Base-by-base conservation (phyloP, 2,113 vertebrate species). In the Cynoglossus semilaevis region DNA sequence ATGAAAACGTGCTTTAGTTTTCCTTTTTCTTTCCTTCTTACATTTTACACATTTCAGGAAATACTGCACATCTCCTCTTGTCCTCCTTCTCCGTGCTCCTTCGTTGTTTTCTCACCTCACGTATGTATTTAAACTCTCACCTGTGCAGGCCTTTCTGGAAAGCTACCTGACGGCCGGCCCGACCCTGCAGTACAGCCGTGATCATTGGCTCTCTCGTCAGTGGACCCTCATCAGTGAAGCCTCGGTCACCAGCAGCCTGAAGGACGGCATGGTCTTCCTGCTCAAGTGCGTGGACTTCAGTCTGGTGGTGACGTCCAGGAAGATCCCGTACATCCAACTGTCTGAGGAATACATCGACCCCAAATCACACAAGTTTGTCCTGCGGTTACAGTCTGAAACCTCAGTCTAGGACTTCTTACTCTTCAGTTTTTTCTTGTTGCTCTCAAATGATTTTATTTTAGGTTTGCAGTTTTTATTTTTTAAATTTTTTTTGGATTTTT, bases 351-450 rank as follows among this genome's bases (percentile, higher is more conserved):
- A 95, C 12, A 92, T 98, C 82, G 94, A 98, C 90, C 96, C 96
- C 80, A 98, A 98, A 73, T 96, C 94, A 0, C 95, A 98, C 91
- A 98, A 98, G 89, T 98, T 98, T 43, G 92, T 98, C 78, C 92
- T 98, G 90, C 92, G 95, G 78, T 87, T 98, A 87, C 96, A 98
- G 86, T 98, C 96, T 0, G 96, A 98, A 89, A 98, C 96, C 44
- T 98, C 96, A 0, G 95, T 98, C 83, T 98, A 91, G 85, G 53
- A 60, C 34, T 51, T 65, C 17, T 47, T 63, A 56, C 14, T 40
- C 46, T 6, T 50, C 11, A 63, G 49, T n/a, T 60, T 29, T 45
- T 1, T 54, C 42, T 37, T 22, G n/a, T 63, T 36, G 70, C 66
- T 68, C 46, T 79, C 57, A 49, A 47, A 60, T 50, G 37, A 70